Base-by-base conservation (phyloP, 2,797 vertebrate species). In the Coregonus suidteri region DNA sequence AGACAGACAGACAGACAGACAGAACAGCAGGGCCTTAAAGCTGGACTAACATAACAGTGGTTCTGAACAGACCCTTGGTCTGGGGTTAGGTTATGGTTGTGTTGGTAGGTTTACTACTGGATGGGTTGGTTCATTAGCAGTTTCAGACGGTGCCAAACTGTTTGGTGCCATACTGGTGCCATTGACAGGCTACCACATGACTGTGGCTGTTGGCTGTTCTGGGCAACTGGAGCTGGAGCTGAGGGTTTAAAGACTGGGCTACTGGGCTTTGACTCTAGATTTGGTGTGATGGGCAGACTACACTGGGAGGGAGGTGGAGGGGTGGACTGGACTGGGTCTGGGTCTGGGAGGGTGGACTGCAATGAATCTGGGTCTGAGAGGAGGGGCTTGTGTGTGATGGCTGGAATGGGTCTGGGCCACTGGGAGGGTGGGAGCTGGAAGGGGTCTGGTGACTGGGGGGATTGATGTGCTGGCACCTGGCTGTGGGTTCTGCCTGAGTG, bases 381-480 rank as follows among this genome's bases (percentile, higher is more conserved):
- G 41, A 9, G 41, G 41, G 1, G 41, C 41, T 41, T 9, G 41
- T 34, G 31, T 34, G 31, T 34, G 31, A 34, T 34, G 31, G 31
- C 31, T 34, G 31, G 31, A 34, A 2, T 34, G 31, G 31, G 56
- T 25, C n/a, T 62, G 87, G 91, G 90, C 81, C 88, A 88, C 84
- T 85, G 85, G 86, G 90, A 91, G 87, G 92, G 90, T 86, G 85
- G 75, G n/a, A 66, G n/a, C 13, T n/a, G 31, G 87, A 83, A 86
- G 86, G 86, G 84, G 84, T 87, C 85, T 90, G 20, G 59, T 62
- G 59, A 86, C 88, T 85, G 74, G 86, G 88, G 86, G 88, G 90
- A 92, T 93, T 90, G 90, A 88, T 91, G 83, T 90, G 86, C 88
- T 94, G 93, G 92, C 93, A 93, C 90, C 87, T 90, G 84, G 84